Evolutionary conservation across 1,140 invertebrate genomes (phyloP), one percentile per base, ranked within the genome.

Genomic region (Aphaenogaster rudis): DNA sequence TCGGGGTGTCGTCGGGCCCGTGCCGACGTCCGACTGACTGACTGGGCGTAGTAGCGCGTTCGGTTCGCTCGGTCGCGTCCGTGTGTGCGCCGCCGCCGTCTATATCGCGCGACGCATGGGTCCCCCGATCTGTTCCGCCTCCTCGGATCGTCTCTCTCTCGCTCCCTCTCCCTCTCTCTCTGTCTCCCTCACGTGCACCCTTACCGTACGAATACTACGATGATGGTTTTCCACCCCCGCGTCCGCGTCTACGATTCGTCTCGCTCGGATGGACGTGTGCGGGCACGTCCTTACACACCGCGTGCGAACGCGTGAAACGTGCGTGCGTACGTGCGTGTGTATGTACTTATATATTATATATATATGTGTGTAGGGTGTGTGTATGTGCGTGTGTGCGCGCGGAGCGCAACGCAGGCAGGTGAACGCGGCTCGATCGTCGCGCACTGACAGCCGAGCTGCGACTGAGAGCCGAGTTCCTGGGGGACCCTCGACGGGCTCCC

Each of bases 401-500:
- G 85, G 33, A 80, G 72, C 61, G 61, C 63, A 78, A 54, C 72
- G 33, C 67, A 15, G 15, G 59, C 39, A 50, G 3, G 21, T 52
- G 17, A 57, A 84, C 74, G 33, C 52, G 61, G 71, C 89, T 79
- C 92, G 88, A 92, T 85, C 66, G 84, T 92, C 86, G 77, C 91
- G 91, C 92, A 84, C 74, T 42, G 88, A 89, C 86, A 86, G 91
- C 86, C 92, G 91, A 92, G 90, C 87, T 90, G 80, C 92, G 89
- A 93, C 92, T 93, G 91, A 92, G 50, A 59, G 50, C 79, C 42
- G 61, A 66, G 45, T 59, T 88, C 76, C 76, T 59, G 42, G 77
- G 74, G 85, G 59, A 91, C 63, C 69, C 85, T 77, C 86, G 61
- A 84, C 42, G 52, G 69, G n/a, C 67, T 74, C 54, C 57, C 80